Conservation (phyloP, 2,888 invertebrate genomes). For the Adelphocoris suturalis region DNA sequence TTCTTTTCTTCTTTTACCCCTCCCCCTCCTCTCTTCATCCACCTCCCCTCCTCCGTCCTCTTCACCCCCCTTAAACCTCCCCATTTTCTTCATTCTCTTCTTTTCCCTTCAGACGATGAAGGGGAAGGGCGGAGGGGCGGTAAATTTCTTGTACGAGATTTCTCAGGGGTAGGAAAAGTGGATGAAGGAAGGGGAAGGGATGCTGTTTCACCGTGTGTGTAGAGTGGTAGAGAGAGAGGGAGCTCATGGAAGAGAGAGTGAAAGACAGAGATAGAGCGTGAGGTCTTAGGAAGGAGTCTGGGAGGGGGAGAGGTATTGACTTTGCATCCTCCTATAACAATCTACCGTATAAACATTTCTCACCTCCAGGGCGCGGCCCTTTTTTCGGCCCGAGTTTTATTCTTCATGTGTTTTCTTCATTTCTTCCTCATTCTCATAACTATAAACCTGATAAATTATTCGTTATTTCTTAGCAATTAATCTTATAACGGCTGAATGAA, state of each 20-base stretch:
- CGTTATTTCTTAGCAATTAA: too few relatives aligned
- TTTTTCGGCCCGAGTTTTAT: background rate
- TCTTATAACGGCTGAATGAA: too few relatives aligned
- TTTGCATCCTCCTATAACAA: constrained; percentile 66
- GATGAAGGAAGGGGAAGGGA: background rate
- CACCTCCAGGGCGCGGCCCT: constrained; percentile 42
- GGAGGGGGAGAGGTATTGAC: constrained; percentile 50
- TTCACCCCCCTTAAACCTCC: constrained; percentile 2
- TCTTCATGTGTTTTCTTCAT: background rate
- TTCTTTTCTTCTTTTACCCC: constrained; percentile 17
- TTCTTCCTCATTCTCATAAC: background rate
- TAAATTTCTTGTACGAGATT: constrained; percentile 58
- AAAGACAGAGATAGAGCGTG: background rate
- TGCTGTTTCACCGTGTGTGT: background rate
- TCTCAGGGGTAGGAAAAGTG: constrained; percentile 20
- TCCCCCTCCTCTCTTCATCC: background rate
- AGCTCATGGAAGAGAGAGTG: background rate
- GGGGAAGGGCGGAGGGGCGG: background rate
- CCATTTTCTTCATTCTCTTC: constrained; percentile 51
- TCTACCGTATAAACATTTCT: constrained; percentile 51
- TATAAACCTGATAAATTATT: too few relatives aligned
- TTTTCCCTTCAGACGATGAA: constrained; percentile 15
- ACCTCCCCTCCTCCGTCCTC: constrained; percentile 25
- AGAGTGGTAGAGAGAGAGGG: background rate
- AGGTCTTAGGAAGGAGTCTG: background rate